Base-by-base conservation (phyloP, 2,113 vertebrate species). In the Sciurus niger region DNA sequence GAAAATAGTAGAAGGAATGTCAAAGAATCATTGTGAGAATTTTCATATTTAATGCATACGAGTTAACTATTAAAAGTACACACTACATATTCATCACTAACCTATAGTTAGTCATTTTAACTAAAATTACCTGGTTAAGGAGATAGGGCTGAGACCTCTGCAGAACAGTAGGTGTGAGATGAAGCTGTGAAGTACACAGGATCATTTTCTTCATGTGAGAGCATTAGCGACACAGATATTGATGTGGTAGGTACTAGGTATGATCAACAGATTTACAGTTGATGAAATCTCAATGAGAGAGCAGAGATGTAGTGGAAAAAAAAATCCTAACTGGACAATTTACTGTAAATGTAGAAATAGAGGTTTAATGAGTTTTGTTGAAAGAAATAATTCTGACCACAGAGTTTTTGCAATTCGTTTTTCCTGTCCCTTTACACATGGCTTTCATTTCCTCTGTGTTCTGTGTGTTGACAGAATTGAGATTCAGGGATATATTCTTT, bases 321-420 rank as follows among this genome's bases (percentile, higher is more conserved):
- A 89, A 68, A 53, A 4, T 77, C 8, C n/a, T 53, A 6, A 18
- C 2, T 55, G 18, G 22, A 37, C 4, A 63, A 73, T n/a, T 63
- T n/a, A 72, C 46, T 78, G 18, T 63, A 65, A 95, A 90, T 53
- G 60, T 2, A 88, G 32, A 90, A 93, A 91, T 60, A 30, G n/a
- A 86, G 34, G 46, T 68, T 40, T 0, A 5, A 60, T 68, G 60
- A 25, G 22, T 37, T 94, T 84, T 92, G 25, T 30, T 65, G 30
- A 83, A 90, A 68, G 9, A 88, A 80, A 67, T 72, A 65, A 88
- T 90, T 32, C 30, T 80, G 30, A 78, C 11, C 22, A 51, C n/a
- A 77, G 60, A 53, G 24, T 11, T 85, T 95, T 92, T 93, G 24
- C 22, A 74, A 22, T 22, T 63, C 37, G 8, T 43, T 65, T 95